A percentile compares a stretch with the other conserved stretches of the same genome.
Conservation (phyloP, 2,113 vertebrate genomes). For the Sapajus apella region DNA sequence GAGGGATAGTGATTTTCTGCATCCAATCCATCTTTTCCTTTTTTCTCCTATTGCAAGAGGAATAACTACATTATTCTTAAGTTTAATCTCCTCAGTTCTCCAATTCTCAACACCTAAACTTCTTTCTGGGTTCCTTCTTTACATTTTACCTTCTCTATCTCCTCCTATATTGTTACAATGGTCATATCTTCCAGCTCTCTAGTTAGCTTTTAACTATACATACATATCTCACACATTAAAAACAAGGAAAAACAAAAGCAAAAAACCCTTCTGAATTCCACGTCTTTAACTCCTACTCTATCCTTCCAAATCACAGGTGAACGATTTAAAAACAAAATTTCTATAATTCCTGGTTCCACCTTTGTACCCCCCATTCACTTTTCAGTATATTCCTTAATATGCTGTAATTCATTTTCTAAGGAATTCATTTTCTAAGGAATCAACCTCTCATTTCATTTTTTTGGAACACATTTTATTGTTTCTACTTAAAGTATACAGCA, state of each 20-base stretch:
- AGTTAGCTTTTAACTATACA: neutral
- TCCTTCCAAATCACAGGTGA: neutral
- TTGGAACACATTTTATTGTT: neutral
- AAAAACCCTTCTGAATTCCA: neutral
- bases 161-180: neutral
- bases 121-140: neutral
- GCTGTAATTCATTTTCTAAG: neutral
- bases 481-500: neutral
- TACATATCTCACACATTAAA: neutral
- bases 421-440: neutral
- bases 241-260: neutral
- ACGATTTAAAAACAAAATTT: neutral
- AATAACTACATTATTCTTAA: neutral
- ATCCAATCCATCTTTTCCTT: neutral
- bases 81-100: neutral
- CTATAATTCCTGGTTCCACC: neutral
- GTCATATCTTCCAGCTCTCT: neutral
- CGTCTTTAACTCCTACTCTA: neutral
- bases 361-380: neutral
- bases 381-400: neutral
- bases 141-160: rapidly evolving
- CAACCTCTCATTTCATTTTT: neutral
- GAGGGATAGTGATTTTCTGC: neutral
- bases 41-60: neutral
- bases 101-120: neutral